Evolutionary conservation across 1,140 invertebrate genomes (phyloP).

Genomic region (Coptotermes formosanus): DNA sequence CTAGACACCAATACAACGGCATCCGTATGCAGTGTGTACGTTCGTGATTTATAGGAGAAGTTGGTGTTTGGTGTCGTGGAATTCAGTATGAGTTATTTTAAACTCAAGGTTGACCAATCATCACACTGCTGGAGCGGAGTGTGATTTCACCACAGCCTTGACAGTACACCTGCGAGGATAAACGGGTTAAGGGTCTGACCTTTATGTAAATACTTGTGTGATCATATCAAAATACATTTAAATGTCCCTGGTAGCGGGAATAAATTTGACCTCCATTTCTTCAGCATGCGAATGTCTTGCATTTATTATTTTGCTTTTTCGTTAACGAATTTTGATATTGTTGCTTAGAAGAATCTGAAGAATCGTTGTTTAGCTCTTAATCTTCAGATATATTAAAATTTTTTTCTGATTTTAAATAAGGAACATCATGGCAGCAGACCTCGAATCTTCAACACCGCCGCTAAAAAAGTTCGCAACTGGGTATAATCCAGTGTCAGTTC

Average conservation of each 20-base stretch:
- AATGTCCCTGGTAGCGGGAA: background rate
- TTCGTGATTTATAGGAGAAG: background rate
- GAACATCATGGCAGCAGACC: too few species aligned
- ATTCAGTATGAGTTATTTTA: background rate
- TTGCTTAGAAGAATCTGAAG: too few species aligned
- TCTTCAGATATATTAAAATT: too few species aligned
- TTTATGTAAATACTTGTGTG: background rate
- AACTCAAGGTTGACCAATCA: conserved; percentile 1
- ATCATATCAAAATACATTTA: background rate
- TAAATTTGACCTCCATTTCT: too few species aligned
- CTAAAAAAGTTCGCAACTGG: too few species aligned
- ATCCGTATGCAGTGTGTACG: background rate
- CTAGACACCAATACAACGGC: background rate
- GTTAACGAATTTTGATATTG: too few species aligned
- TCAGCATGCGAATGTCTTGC: too few species aligned
- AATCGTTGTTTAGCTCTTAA: too few species aligned
- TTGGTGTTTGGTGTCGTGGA: background rate
- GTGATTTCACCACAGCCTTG: background rate
- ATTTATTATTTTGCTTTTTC: too few species aligned
- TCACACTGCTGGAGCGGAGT: background rate
- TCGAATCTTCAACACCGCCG: too few species aligned
- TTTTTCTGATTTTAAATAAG: too few species aligned
- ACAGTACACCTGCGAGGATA: background rate
- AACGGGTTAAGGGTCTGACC: background rate
- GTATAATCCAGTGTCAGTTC: too few species aligned